Percentiles rank a stretch among this genome's conserved stretches.
These are phyloP conservation scores for Petaurus breviceps DNA, from an alignment of 2,113 vertebrate genomes.

Conservation along the genomic window DNA sequence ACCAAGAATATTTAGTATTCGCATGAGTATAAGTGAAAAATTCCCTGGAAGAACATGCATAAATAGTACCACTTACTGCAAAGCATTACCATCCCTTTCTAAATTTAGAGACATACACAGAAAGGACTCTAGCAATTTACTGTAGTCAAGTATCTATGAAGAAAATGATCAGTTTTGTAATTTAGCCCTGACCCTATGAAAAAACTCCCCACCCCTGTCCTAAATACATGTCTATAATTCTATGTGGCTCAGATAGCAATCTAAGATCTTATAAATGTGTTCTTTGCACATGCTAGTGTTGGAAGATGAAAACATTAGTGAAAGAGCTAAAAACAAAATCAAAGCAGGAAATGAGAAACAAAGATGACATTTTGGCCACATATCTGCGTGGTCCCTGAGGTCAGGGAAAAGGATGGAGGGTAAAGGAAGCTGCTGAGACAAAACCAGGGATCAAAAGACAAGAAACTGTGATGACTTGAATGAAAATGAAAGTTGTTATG, in stretches of 20 bases:
- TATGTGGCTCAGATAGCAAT: background rate
- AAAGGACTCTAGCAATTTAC: background rate
- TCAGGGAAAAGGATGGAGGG: background rate
- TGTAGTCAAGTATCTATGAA: conserved; percentile 24
- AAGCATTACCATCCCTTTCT: conserved; percentile 11
- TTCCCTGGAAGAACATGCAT: conserved; percentile 53
- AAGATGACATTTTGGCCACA: background rate
- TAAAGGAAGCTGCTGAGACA: background rate
- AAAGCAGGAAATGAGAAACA: background rate
- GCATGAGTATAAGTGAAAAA: conserved; percentile 44
- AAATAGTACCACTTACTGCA: conserved; percentile 57
- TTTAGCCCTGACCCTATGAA: background rate
- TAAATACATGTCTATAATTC: background rate
- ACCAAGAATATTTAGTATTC: conserved; percentile 63
- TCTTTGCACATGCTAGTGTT: background rate
- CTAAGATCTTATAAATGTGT: background rate
- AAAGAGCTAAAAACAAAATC: background rate
- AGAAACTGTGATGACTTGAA: background rate
- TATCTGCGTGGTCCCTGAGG: background rate
- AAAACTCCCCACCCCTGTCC: background rate
- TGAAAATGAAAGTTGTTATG: background rate
- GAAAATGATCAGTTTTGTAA: background rate
- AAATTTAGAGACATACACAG: conserved; percentile 28
- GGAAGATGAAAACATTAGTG: background rate
- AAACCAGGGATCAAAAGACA: background rate